Conservation (phyloP, 2,888 invertebrate genomes). For the Nomada ruficornis region DNA sequence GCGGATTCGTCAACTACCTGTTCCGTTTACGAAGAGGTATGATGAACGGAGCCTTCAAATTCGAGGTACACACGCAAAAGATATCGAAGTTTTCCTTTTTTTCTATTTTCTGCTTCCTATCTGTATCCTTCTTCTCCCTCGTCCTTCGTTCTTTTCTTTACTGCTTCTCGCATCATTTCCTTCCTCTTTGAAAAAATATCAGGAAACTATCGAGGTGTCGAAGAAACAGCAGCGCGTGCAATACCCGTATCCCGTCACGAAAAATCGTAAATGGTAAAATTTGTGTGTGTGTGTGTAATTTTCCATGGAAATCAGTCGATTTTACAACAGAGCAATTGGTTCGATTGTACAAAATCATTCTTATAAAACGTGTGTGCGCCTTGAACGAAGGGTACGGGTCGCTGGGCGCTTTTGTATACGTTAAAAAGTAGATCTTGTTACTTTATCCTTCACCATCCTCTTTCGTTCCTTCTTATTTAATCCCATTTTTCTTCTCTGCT, state of each 20-base stretch:
- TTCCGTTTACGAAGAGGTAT: conserved; percentile 8
- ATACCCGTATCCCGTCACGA: conserved; percentile 49
- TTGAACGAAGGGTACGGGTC: conserved; percentile 63
- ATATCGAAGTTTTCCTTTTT: conserved; percentile 17
- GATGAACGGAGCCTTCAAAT: conserved; percentile 46
- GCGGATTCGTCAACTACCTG: conserved; percentile 44
- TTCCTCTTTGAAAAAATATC: conserved; percentile 65
- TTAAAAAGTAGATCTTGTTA: conserved; percentile 52
- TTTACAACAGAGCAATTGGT: conserved; percentile 66
- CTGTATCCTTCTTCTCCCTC: conserved; percentile 11
- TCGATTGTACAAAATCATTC: conserved; percentile 66
- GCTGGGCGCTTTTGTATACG: conserved; percentile 33
- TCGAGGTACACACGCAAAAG: conserved; percentile 47
- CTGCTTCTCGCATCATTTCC: conserved; percentile 47
- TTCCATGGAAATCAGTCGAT: conserved; percentile 27
- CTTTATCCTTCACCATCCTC: conserved; percentile 2
- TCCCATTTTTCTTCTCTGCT: conserved; percentile 34
- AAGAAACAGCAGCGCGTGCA: conserved; percentile 62
- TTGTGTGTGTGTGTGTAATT: not conserved
- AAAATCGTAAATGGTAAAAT: conserved; percentile 48
- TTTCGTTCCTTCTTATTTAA: conserved; percentile 20
- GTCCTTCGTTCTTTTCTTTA: conserved; percentile 22
- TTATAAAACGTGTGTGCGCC: conserved; percentile 62
- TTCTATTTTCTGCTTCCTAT: too few relatives aligned
- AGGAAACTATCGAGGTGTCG: conserved; percentile 70